Base-by-base conservation (phyloP, 2,888 invertebrate species). In the Hirudinaria manillensis region DNA sequence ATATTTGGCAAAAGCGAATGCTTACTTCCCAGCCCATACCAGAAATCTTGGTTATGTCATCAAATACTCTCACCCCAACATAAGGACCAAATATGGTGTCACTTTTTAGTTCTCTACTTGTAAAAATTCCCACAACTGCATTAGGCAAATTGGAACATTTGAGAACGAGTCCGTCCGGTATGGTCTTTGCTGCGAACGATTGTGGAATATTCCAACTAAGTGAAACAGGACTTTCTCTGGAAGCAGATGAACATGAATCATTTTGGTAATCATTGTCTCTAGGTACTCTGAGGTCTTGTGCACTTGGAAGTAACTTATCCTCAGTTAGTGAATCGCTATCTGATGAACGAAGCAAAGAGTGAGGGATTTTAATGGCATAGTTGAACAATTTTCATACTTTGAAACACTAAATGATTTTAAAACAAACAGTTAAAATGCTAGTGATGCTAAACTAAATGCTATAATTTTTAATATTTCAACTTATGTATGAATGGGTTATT, bases 81-180 rank as follows among this genome's bases (percentile, higher is more conserved):
- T 61, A 73, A 21, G 73, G 73, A 27, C 73, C 73, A 65, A 65
- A 73, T 16, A 73, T 65, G 36, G 65, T 65, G 13, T 55, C 73
- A 10, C 24, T 65, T 34, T 56, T 24, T 3, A 73, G 6, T n/a
- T 34, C n/a, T 61, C 38, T 61, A 0, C 29, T 29, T 16, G 61
- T 36, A n/a, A 73, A 73, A 21, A 73, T 65, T 3, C 73, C 73
- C 21, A 38, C 7, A 10, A 73, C 65, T 36, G 73, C 61, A 32
- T 61, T 32, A 3, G 73, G 65, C 6, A 73, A 36, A 45, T 73
- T 56, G 21, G 73, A 73, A 65, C 65, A 65, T 56, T 24, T 73
- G 32, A 73, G 38, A 34, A 24, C 7, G 6, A 73, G 34, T n/a
- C 73, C 73, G 24, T 73, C 73, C 3, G 73, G 73, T 3, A 73